Evolutionary conservation across 23 tunicate species (phyloP), one percentile per base, ranked within the genome.

Genomic region (Trididemnum nubilum): DNA sequence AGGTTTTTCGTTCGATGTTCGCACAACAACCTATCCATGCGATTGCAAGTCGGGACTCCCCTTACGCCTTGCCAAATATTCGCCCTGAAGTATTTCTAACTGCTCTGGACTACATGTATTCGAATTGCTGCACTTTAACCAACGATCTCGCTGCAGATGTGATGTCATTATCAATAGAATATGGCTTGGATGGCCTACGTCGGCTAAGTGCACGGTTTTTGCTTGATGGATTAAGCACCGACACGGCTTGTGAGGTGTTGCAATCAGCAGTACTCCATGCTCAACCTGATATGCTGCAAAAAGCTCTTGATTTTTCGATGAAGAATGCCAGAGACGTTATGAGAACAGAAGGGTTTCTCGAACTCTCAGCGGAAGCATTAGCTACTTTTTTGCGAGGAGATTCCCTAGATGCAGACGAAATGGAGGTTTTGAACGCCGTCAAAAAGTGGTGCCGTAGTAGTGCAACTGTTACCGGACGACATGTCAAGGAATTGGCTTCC

Each of bases 61-160:
- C 98, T 22, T 72, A 82, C 37, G 60, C 80, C 22, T 69, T 94
- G 28, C 85, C 89, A 1, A 87, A 88, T 9, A 5, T 87, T 2
- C 78, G 93, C 36, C 92, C 98, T 0, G 98, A 94, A 80, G 98
- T 94, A 12, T 94, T 94, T 63, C 93, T 94, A 9, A 94, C 98
- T 0, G 91, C 92, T 19, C 37, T 94, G 28, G 98, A 94, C 36
- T 94, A 94, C 86, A 94, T 94, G 86, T 94, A 94, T 85, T 83
- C 94, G 24, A 94, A 94, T 69, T 94, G 98, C 78, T 94, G 98
- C 84, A 94, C 98, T 4, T 58, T 94, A 25, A 94, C 98, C 64
- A 67, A 76, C 34, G 90, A 94, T 34, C 86, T 94, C 36, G 98
- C 94, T 0, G 81, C 98, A 24, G 98, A 87, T 44, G 93, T 94